Conservation (phyloP, 2,888 invertebrate species). For the Pammene aurita region DNA sequence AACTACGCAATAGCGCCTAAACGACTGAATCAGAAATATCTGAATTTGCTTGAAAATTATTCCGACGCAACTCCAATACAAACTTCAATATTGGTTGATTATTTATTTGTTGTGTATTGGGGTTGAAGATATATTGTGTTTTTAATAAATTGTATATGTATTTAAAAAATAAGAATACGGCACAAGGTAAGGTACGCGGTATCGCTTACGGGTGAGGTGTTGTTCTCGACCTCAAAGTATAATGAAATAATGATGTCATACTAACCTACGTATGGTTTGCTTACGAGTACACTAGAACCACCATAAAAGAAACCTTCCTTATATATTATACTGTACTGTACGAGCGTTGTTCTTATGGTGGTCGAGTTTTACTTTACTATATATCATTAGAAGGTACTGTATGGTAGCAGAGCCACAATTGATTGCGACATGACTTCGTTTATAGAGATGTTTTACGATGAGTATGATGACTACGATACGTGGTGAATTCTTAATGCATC, state of each 20-base stretch:
- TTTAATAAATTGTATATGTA: too few relatives aligned
- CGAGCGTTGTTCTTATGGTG: not conserved
- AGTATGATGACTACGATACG: not conserved
- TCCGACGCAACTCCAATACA: too few relatives aligned
- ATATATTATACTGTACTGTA: not conserved
- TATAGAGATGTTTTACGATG: not conserved
- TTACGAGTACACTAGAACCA: not conserved
- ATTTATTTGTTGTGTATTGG: too few relatives aligned
- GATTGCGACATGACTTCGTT: slow-evolving; percentile 1
- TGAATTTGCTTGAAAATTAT: too few relatives aligned
- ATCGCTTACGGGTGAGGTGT: not conserved
- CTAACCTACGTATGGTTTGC: slow-evolving; percentile 1
- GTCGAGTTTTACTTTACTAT: not conserved
- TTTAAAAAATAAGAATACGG: too few relatives aligned
- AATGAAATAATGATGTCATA: slow-evolving; percentile 26
- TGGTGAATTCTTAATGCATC: slow-evolving; percentile 1
- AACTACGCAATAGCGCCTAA: too few relatives aligned
- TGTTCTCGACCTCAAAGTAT: slow-evolving; percentile 7
- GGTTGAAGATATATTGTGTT: too few relatives aligned
- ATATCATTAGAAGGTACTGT: not conserved
- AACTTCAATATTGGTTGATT: too few relatives aligned
- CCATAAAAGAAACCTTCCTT: not conserved
- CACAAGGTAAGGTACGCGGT: not conserved
- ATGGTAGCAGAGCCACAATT: slow-evolving; percentile 5
- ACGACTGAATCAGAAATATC: too few relatives aligned